Percentiles rank a stretch among this genome's conserved stretches.
These are phyloP conservation scores for Halocynthia aurantium DNA, from an alignment of 23 tunicate genomes.

Conservation along the genomic window DNA sequence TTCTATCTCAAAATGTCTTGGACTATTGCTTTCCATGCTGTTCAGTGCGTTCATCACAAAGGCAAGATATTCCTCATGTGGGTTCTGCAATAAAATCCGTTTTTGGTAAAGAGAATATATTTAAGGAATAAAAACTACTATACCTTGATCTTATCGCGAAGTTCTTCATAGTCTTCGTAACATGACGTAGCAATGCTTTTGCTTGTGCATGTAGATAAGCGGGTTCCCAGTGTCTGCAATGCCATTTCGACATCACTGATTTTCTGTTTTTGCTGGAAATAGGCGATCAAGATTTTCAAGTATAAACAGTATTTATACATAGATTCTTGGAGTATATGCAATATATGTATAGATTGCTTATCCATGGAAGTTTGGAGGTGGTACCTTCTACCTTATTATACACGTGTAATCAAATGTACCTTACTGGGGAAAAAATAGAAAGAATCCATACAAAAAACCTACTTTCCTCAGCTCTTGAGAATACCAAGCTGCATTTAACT, in stretches of 20 bases:
- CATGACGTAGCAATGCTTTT: conserved; percentile 5
- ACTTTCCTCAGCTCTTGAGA: conserved; percentile 27
- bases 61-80: conserved; percentile 9
- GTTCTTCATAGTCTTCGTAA: conserved; percentile 14
- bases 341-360: background rate
- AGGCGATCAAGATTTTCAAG: background rate
- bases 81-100: background rate
- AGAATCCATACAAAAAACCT: background rate
- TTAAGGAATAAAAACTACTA: too few relatives aligned
- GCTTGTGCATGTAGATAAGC: conserved; percentile 10
- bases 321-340: too few relatives aligned
- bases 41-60: conserved; percentile 5
- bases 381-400: background rate
- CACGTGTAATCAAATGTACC: background rate
- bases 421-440: background rate
- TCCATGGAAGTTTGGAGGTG: too few relatives aligned
- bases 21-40: conserved; percentile 21
- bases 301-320: background rate
- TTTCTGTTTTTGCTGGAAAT: conserved; percentile 19
- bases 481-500: conserved; percentile 22
- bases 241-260: conserved; percentile 6
- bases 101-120: too few relatives aligned
- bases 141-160: background rate
- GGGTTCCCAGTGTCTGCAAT: background rate
- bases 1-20: conserved; percentile 12